These are phyloP conservation scores for Saccopteryx bilineata DNA, from an alignment of 2,113 vertebrate genomes.

Conservation along the genomic window DNA sequence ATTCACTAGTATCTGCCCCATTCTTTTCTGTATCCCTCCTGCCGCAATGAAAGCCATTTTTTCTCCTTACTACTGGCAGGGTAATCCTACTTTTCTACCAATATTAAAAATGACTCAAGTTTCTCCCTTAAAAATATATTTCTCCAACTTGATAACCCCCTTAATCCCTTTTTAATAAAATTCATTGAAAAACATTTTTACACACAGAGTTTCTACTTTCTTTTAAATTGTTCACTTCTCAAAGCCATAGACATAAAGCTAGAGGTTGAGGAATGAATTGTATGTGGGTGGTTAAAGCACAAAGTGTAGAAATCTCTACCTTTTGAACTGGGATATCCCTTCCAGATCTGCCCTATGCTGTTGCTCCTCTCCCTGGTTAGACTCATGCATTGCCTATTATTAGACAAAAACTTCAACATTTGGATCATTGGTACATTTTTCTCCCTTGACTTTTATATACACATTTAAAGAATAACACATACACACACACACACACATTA, in stretches of 20 bases:
- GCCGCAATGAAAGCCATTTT: slow-evolving; percentile 18
- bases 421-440: neutral
- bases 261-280: neutral
- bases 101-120: neutral
- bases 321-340: neutral
- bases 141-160: neutral
- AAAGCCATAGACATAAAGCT: neutral
- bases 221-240: neutral
- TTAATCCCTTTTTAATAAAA: neutral
- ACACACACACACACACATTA: too few relatives aligned
- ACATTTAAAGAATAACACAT: neutral
- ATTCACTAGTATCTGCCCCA: neutral
- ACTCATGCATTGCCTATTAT: neutral
- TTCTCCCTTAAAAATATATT: neutral
- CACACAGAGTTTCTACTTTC: neutral
- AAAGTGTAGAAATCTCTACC: neutral
- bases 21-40: neutral
- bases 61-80: neutral
- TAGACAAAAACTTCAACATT: neutral
- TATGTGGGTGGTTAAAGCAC: neutral
- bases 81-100: neutral
- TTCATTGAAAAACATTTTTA: neutral
- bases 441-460: neutral
- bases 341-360: neutral
- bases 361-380: rapidly evolving